Conservation (phyloP, 2,888 invertebrate genomes). For the Fragum fragum region DNA sequence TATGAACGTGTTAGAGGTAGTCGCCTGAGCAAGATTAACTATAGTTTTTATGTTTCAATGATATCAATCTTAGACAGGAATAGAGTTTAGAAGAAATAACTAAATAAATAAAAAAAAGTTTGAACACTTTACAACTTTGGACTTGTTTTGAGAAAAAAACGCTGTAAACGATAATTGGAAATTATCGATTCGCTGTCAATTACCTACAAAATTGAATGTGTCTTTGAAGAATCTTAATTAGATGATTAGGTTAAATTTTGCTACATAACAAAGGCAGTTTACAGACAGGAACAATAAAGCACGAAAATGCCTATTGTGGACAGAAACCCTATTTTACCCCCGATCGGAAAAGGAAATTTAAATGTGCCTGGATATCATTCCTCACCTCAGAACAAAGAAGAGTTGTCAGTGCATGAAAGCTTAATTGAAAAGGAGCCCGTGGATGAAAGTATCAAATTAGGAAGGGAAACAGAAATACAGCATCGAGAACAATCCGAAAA, state of each 20-base stretch:
- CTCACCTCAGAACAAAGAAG: neutral
- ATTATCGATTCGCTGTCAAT: neutral
- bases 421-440: too few species aligned
- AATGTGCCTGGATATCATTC: neutral
- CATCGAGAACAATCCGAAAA: too few species aligned
- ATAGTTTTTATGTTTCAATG: too few species aligned
- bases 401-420: neutral
- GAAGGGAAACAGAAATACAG: too few species aligned
- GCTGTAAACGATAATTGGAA: neutral
- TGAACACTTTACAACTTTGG: too few species aligned
- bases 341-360: neutral
- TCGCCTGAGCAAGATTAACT: too few species aligned
- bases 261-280: constrained; percentile 10
- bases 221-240: constrained; percentile 16
- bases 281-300: neutral
- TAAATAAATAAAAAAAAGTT: too few species aligned
- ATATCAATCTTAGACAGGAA: too few species aligned
- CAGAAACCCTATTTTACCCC: neutral
- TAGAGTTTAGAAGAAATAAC: too few species aligned
- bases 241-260: constrained; percentile 4
- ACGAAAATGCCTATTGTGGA: constrained; percentile 23
- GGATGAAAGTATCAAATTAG: too few species aligned
- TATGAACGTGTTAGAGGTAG: too few species aligned
- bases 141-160: too few species aligned
- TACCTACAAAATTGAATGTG: neutral